Percentiles rank a stretch among this genome's conserved stretches.
These are phyloP conservation scores for Phylloscopus trochilus DNA, from an alignment of 2,113 vertebrate species.

Conservation along the genomic window DNA sequence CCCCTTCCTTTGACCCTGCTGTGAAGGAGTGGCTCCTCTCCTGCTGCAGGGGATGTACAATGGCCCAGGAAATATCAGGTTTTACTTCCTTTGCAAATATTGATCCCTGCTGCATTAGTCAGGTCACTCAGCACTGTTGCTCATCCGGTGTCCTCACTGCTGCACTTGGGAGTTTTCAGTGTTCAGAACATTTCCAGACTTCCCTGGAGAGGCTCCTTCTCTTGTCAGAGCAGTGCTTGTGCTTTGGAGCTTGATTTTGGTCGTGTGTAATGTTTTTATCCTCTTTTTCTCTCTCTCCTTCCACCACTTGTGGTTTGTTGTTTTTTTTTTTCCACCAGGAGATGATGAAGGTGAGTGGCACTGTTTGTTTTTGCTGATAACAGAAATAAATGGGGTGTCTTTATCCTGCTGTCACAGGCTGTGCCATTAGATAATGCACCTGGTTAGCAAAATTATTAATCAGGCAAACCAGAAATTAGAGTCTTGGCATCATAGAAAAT, in stretches of 20 bases:
- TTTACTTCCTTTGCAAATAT: not conserved
- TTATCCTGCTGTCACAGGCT: not conserved
- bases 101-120: not conserved
- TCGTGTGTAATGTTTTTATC: not conserved
- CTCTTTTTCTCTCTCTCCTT: not conserved
- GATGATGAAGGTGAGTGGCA: constrained; percentile 44
- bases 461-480: not conserved
- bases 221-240: not conserved
- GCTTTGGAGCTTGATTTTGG: not conserved
- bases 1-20: not conserved
- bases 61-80: not conserved
- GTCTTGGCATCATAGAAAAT: not conserved
- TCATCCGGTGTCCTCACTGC: not conserved
- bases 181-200: not conserved
- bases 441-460: not conserved
- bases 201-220: not conserved
- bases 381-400: not conserved
- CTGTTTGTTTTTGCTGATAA: not conserved
- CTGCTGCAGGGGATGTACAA: not conserved
- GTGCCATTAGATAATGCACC: not conserved
- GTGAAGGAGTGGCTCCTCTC: not conserved
- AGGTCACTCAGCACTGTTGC: not conserved
- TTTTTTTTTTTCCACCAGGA: not conserved
- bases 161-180: not conserved
- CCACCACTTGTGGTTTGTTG: not conserved